These are phyloP conservation scores for Creontiades dilutus DNA, from an alignment of 2,888 invertebrate genomes.

Conservation along the genomic window DNA sequence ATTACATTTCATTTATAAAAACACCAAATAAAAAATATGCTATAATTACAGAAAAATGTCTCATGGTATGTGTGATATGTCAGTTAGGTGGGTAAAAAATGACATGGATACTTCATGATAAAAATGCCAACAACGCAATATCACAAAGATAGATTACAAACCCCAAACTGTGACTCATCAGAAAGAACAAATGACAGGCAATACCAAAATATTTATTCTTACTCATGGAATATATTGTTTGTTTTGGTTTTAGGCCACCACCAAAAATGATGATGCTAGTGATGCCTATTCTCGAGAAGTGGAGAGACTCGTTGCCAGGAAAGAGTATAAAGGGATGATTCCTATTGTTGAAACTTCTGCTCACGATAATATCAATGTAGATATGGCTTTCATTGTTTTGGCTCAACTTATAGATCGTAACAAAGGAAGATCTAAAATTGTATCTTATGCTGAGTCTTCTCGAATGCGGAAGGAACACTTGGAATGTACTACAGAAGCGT, in stretches of 20 bases:
- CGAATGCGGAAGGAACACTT: slow-evolving; percentile 91
- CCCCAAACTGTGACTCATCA: too few relatives aligned
- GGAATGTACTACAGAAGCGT: slow-evolving; percentile 94
- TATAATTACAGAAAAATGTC: too few relatives aligned
- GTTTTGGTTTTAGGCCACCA: slow-evolving; percentile 88
- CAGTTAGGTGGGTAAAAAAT: too few relatives aligned
- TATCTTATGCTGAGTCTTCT: slow-evolving; percentile 90
- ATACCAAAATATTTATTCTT: too few relatives aligned
- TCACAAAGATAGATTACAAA: too few relatives aligned
- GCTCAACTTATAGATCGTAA: slow-evolving; percentile 96
- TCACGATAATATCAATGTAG: slow-evolving; percentile 97
- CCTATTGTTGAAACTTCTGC: slow-evolving; percentile 96
- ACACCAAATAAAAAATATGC: too few relatives aligned
- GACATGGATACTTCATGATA: too few relatives aligned
- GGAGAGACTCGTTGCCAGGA: slow-evolving; percentile 91
- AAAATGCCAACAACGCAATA: too few relatives aligned
- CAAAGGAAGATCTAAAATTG: slow-evolving; percentile 86
- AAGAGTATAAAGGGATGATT: slow-evolving; percentile 94
- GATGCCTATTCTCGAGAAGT: slow-evolving; percentile 93
- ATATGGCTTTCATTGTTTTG: slow-evolving; percentile 92
- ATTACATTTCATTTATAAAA: too few relatives aligned
- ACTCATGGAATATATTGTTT: too few relatives aligned
- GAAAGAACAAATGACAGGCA: too few relatives aligned
- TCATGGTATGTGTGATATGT: too few relatives aligned
- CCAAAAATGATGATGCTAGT: slow-evolving; percentile 96